Conservation (phyloP, 2,888 invertebrate genomes). For the Chrysolina oricalcia region DNA sequence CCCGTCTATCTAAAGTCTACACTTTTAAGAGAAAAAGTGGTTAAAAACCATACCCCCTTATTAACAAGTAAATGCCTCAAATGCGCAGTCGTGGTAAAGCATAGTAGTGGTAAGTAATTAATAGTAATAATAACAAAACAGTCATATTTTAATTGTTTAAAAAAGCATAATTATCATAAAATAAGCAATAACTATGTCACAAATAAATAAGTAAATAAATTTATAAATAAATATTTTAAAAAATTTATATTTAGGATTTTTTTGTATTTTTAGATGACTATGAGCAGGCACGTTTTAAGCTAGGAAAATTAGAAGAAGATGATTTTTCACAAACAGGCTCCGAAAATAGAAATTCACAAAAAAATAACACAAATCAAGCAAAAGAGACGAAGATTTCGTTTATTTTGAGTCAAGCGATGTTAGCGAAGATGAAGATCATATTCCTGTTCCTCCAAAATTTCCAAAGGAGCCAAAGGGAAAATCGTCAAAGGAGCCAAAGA, state of each 20-base stretch:
- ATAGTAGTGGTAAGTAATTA: conserved; percentile 30
- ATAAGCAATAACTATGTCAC: conserved; percentile 23
- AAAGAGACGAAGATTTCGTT: no score
- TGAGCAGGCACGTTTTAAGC: no score
- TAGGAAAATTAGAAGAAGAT: conserved; percentile 31
- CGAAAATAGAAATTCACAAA: conserved; percentile 17
- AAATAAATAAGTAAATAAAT: conserved; percentile 14
- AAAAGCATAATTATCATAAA: conserved; percentile 28
- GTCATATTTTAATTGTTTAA: conserved; percentile 24
- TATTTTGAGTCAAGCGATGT: no score
- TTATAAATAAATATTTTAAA: conserved; percentile 9
- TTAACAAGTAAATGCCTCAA: conserved; percentile 26
- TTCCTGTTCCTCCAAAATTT: conserved; percentile 27
- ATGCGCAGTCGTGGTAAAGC: conserved; percentile 24
- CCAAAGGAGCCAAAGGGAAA: conserved; percentile 57
- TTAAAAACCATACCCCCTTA: no score
- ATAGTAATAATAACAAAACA: conserved; percentile 32
- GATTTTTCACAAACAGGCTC: conserved; percentile 24
- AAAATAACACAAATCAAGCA: conserved; percentile 16
- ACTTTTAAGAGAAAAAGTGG: conserved; percentile 1
- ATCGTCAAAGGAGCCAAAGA: conserved; percentile 28
- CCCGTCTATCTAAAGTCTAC: conserved; percentile 30
- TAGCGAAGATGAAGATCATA: no score
- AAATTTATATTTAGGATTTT: conserved; percentile 23
- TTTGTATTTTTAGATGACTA: conserved; percentile 32